Percentiles rank a stretch among this genome's conserved stretches.
Evolutionary conservation across 1,140 invertebrate species (phyloP).

Genomic region (Dendrolimus punctatus): DNA sequence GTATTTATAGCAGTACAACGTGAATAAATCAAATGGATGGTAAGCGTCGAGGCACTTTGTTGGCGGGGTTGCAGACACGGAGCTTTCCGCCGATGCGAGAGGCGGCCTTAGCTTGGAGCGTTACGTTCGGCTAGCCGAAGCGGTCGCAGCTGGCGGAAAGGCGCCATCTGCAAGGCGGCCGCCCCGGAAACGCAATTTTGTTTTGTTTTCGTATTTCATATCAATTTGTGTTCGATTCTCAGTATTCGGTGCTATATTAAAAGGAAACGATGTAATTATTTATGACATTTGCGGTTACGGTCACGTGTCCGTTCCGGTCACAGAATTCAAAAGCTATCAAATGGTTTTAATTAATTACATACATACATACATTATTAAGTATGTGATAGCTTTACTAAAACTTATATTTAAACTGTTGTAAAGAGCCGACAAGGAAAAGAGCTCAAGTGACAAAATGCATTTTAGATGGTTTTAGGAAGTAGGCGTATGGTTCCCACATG

Average conservation of each 20-base stretch:
- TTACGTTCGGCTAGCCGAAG: slow-evolving; percentile 20
- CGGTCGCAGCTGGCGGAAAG: slow-evolving; percentile 50
- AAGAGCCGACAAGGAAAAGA: slow-evolving; percentile 8
- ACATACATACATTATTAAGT: too few species aligned
- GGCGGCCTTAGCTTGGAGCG: slow-evolving; percentile 30
- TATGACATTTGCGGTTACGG: slow-evolving; percentile 33
- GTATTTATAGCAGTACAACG: slow-evolving; percentile 10
- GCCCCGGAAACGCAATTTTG: slow-evolving; percentile 54
- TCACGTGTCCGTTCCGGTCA: slow-evolving; percentile 34
- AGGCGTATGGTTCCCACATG: slow-evolving; percentile 4
- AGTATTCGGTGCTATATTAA: slow-evolving; percentile 15
- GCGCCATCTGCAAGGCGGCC: slow-evolving; percentile 54
- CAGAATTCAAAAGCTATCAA: slow-evolving; percentile 15
- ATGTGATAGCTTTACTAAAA: too few species aligned
- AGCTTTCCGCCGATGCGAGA: slow-evolving; percentile 1
- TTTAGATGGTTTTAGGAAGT: slow-evolving; percentile 14
- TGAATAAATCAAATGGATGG: slow-evolving; percentile 7
- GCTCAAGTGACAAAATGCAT: slow-evolving; percentile 19
- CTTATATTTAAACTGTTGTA: not conserved
- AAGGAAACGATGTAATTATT: not conserved
- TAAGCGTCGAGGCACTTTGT: slow-evolving; percentile 1
- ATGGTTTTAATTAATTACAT: not conserved
- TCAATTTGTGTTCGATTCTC: slow-evolving; percentile 30
- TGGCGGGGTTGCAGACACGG: slow-evolving; percentile 7
- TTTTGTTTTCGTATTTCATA: slow-evolving; percentile 57